These are phyloP conservation scores for Orientallactaga sibirica DNA, from an alignment of 2,797 vertebrate species.

Conservation along the genomic window DNA sequence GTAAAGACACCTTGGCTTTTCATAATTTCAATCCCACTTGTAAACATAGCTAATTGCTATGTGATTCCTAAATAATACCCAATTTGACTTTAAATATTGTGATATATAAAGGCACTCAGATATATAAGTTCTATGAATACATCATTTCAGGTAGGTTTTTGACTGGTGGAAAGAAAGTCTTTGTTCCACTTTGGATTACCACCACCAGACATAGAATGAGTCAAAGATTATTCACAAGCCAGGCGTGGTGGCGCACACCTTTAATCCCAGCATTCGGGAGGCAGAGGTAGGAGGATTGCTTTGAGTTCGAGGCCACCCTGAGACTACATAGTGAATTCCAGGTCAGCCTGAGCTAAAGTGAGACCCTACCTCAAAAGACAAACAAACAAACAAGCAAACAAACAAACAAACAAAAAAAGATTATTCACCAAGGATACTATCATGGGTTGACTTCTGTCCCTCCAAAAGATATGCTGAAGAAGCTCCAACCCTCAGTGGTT, in stretches of 20 bases:
- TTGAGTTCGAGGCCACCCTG: too few relatives aligned
- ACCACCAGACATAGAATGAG: background rate
- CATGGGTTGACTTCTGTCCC: background rate
- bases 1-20: background rate
- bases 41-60: background rate
- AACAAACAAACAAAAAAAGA: background rate
- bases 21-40: background rate
- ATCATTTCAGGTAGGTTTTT: background rate
- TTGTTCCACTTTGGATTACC: background rate
- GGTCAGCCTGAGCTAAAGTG: too few relatives aligned
- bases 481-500: background rate
- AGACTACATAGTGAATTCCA: too few relatives aligned
- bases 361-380: too few relatives aligned
- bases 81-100: background rate
- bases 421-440: background rate
- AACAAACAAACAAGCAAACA: too few relatives aligned
- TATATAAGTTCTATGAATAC: background rate
- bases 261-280: too few relatives aligned
- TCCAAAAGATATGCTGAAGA: background rate
- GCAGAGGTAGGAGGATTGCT: too few relatives aligned
- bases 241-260: too few relatives aligned
- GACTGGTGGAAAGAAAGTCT: background rate
- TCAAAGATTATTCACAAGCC: background rate
- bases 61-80: background rate
- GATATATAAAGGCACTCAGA: background rate